Evolutionary conservation across 2,113 vertebrate genomes (phyloP), one percentile per base, ranked within the genome.

Genomic region (Dicentrarchus labrax): DNA sequence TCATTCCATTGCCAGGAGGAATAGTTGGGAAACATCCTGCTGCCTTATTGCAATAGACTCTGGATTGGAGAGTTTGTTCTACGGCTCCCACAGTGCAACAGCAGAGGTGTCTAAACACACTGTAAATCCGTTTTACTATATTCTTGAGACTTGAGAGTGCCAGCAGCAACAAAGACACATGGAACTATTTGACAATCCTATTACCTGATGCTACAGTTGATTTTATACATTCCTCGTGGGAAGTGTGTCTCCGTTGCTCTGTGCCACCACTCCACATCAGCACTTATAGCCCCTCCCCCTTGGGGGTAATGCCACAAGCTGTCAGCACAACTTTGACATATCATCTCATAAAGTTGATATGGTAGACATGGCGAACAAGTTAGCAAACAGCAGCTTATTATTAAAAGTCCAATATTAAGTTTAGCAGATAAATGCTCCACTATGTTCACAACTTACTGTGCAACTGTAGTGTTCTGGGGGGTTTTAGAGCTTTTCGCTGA

Each of bases 111-210:
- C 75, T 65, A 51, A 89, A 74, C 72, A 45, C 41, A 61, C 43
- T 21, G 13, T 91, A 76, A 89, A 87, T 88, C 75, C n/a, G 43
- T 57, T 91, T 86, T 67, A 89, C 50, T 48, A 47, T 66, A 57
- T 84, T 88, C 78, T 66, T 60, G 74, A 75, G 74, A 72, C 76
- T 83, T 81, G 60, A 15, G 17, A 12, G 57, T 61, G 57, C 22
- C 70, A 36, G n/a, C 57, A 82, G 75, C 65, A 78, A 62, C 39
- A 73, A 84, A 77, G 22, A 85, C 57, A 67, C 56, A 82, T 43
- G 64, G 75, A 76, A 45, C 38, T 21, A 17, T 50, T 47, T 24
- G 38, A 51, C 16, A 62, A 74, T 57, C 47, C 22, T 22, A 45
- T 86, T 76, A 78, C 16, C 17, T 74, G 19, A 53, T 8, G 5